phyloP scores from a whole-genome alignment of 2,113 vertebrate species.

The Ariopsis seemanni region DNA sequence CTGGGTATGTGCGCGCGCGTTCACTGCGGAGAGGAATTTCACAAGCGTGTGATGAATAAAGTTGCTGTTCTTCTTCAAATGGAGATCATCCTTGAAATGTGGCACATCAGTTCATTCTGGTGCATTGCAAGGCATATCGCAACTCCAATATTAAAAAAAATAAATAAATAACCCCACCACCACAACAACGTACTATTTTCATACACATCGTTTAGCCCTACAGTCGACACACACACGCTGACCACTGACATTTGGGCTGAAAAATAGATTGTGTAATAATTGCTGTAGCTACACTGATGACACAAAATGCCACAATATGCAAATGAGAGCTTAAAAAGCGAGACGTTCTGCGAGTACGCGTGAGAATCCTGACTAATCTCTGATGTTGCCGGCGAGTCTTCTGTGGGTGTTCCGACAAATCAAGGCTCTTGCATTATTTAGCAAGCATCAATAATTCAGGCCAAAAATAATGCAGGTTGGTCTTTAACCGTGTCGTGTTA shows the following conservation, averaged over 20 bases:
- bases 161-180: not conserved
- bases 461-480: constrained; percentile 24
- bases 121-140: not conserved
- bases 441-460: constrained; percentile 27
- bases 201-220: not conserved
- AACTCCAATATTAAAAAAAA: no score
- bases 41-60: no score
- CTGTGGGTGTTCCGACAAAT: constrained; percentile 17
- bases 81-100: not conserved
- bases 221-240: not conserved
- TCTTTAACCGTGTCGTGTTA: constrained; percentile 20
- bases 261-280: constrained; percentile 6
- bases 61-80: not conserved
- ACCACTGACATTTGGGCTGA: not conserved
- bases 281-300: constrained; percentile 4
- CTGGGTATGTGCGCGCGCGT: no score
- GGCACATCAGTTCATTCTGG: not conserved
- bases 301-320: constrained; percentile 16
- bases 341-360: not conserved
- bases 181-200: not conserved
- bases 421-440: constrained; percentile 29
- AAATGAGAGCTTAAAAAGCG: not conserved
- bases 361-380: constrained; percentile 22
- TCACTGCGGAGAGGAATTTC: no score
- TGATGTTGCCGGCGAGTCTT: not conserved